Conservation (phyloP, 1,140 invertebrate species). For the Sycobia sp. region DNA sequence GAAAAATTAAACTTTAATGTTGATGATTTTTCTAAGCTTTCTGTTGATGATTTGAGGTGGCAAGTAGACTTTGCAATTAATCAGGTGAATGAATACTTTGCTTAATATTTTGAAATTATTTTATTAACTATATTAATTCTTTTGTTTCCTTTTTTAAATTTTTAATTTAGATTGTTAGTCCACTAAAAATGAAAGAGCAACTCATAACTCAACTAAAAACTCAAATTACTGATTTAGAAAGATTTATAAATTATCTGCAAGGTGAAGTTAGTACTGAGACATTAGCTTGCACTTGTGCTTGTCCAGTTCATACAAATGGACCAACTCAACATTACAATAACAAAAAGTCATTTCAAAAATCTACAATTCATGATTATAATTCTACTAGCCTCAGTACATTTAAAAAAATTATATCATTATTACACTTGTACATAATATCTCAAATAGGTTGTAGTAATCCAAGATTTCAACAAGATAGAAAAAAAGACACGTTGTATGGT, state of each 20-base stretch:
- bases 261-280: conserved; percentile 67
- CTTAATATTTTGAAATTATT: too few relatives aligned
- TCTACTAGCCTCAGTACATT: conserved; percentile 72
- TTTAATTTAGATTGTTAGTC: conserved; percentile 84
- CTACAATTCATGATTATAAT: conserved; percentile 45
- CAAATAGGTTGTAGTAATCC: conserved; percentile 85
- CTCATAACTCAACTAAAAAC: conserved; percentile 93
- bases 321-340: conserved; percentile 36
- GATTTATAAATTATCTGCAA: conserved; percentile 96
- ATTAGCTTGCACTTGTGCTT: conserved; percentile 67
- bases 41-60: conserved; percentile 77
- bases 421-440: conserved; percentile 91
- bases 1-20: conserved; percentile 77
- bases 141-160: not conserved
- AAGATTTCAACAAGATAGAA: conserved; percentile 80
- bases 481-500: conserved; percentile 67
- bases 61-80: conserved; percentile 79
- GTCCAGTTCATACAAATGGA: conserved; percentile 65
- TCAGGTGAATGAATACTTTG: conserved; percentile 63
- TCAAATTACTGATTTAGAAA: conserved; percentile 94
- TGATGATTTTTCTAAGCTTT: conserved; percentile 74
- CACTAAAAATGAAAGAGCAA: conserved; percentile 95
- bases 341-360: conserved; percentile 49
- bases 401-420: conserved; percentile 81
- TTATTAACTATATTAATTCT: too few relatives aligned